These are phyloP conservation scores for Dicentrarchus labrax DNA, from an alignment of 2,113 vertebrate species.

Conservation along the genomic window DNA sequence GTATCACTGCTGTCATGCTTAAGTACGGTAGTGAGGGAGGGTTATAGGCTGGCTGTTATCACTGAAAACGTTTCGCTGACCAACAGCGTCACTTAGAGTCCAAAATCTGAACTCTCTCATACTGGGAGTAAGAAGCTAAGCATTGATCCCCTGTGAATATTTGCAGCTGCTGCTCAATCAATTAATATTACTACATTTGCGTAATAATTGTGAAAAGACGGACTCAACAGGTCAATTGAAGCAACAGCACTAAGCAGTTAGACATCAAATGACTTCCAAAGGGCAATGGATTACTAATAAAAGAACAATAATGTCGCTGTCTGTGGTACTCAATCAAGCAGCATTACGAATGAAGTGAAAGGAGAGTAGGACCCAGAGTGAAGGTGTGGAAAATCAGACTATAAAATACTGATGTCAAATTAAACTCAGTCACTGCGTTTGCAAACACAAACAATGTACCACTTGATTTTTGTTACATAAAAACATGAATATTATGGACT, in stretches of 20 bases:
- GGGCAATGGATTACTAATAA: background rate
- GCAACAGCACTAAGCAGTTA: too few relatives aligned
- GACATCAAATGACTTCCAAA: background rate
- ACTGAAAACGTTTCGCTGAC: constrained; percentile 2
- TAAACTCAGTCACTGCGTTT: too few relatives aligned
- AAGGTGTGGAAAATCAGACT: background rate
- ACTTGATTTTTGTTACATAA: too few relatives aligned
- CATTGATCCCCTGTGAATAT: background rate
- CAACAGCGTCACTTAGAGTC: constrained; percentile 66
- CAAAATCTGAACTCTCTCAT: background rate
- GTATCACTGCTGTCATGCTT: background rate
- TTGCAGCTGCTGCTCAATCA: accelerated
- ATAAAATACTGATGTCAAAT: background rate
- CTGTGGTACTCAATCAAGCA: background rate
- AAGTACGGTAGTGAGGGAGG: background rate
- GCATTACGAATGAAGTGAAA: background rate
- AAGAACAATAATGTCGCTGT: background rate
- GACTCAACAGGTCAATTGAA: accelerated
- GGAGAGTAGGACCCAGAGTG: background rate
- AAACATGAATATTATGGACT: too few relatives aligned
- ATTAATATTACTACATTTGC: background rate
- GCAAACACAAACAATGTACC: too few relatives aligned
- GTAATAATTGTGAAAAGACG: accelerated
- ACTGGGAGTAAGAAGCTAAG: background rate
- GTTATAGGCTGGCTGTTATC: background rate